Evolutionary conservation across 2,888 invertebrate genomes (phyloP), one percentile per base, ranked within the genome.

Genomic region (Xestia xanthographa): DNA sequence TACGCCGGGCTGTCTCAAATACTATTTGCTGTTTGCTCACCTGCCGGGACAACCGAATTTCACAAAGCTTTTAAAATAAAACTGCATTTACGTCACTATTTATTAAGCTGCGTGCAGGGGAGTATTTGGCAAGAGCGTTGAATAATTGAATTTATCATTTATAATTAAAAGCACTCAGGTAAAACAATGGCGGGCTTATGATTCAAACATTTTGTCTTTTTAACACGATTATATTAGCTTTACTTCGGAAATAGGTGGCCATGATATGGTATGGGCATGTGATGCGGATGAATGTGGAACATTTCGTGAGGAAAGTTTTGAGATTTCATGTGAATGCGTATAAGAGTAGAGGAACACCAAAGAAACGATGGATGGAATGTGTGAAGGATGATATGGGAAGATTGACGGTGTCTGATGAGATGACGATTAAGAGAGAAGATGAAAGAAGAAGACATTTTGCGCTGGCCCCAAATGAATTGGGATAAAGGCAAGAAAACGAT

Each of bases 1-100:
- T 93, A 89, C 92, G 80, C 82, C 77, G 84, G 77, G 85, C 87
- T 80, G 77, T 80, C 83, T 86, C 86, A 83, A 88, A 88, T 83
- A 88, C 82, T 86, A 85, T 84, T 86, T 65, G 77, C 82, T 80
- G 82, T 87, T 88, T 89, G 84, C 79, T 83, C 86, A 90, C 88
- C 90, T 90, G 85, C 53, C 77, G 70, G 74, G 70, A 83, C 73
- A 80, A 78, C 65, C 70, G 72, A 82, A 53, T 80, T 75, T 72
- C 78, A 79, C 72, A 41, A 56, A 26, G 62, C 65, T 63, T 76
- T 79, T 73, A 72, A 86, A 84, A 84, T 77, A 67, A 80, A 84
- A 79, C 62, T 80, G 67, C 62, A 86, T 84, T 79, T 75, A 70
- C 58, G 43, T 75, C 66, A 66, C 74, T 74, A 68, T 79, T 82